A percentile compares a stretch with the other conserved stretches of the same genome.
These are phyloP conservation scores for Brenthis hecate DNA, from an alignment of 2,888 invertebrate genomes.

Conservation along the genomic window DNA sequence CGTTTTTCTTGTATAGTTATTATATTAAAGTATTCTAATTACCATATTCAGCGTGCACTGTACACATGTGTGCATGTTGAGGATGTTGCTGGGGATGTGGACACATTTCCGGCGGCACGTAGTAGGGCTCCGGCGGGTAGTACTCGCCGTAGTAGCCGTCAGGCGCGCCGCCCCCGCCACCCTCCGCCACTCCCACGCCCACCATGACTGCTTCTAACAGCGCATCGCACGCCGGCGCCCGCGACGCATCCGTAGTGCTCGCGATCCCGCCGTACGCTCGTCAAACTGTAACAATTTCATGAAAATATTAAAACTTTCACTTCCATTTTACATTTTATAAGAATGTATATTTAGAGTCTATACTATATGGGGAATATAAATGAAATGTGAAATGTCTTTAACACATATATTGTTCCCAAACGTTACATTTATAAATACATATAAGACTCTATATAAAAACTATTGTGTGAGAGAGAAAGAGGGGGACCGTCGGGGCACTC, in stretches of 20 bases:
- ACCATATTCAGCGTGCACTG: constrained; percentile 89
- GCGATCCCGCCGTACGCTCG: constrained; percentile 48
- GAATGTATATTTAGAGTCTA: no score
- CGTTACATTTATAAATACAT: no score
- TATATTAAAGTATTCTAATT: constrained; percentile 51
- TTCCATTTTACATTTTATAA: neutral
- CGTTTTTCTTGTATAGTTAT: neutral
- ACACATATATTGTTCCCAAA: no score
- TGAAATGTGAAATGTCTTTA: no score
- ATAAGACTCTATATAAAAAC: no score
- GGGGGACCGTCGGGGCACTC: no score
- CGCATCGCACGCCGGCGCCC: constrained; percentile 65
- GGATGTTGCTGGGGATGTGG: constrained; percentile 84
- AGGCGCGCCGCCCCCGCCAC: constrained; percentile 67
- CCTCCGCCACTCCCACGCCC: constrained; percentile 78
- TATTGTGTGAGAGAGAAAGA: no score
- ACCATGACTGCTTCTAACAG: constrained; percentile 72
- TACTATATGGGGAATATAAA: no score
- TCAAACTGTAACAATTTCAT: constrained; percentile 59
- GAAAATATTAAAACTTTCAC: neutral
- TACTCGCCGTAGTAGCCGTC: constrained; percentile 82
- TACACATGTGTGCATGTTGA: constrained; percentile 85
- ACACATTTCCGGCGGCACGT: constrained; percentile 83
- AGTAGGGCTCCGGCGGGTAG: constrained; percentile 83
- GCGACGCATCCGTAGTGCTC: constrained; percentile 61